Conservation (phyloP, 37 sponge, comb jelly and placozoan species). For the Crambe crambe region DNA sequence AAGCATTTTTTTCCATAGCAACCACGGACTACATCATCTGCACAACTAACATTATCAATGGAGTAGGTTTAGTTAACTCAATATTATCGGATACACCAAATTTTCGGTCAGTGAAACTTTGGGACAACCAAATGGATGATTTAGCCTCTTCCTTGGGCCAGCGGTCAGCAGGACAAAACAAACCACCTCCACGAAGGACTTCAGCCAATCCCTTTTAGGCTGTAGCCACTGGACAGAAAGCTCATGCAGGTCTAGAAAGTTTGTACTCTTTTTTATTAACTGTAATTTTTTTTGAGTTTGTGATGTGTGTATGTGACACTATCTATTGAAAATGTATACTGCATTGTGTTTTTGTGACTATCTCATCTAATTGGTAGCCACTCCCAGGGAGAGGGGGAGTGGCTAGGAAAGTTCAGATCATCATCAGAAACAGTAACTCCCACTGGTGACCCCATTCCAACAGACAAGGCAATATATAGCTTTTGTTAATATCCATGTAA, state of each 20-base stretch:
- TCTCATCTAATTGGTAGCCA: too few relatives aligned
- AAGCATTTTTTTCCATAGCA: conserved; percentile 5
- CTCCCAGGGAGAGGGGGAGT: too few relatives aligned
- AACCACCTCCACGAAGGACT: background rate
- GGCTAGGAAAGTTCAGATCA: too few relatives aligned
- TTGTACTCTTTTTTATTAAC: too few relatives aligned
- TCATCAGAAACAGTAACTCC: too few relatives aligned
- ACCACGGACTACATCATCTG: conserved; percentile 77
- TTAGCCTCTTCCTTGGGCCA: background rate
- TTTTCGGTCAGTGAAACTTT: conserved; percentile 25
- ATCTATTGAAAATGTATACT: background rate
- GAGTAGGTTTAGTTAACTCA: conserved; percentile 64
- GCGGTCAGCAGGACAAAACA: background rate
- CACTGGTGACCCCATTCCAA: too few relatives aligned
- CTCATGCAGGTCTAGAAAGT: too few relatives aligned
- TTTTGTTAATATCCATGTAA: too few relatives aligned
- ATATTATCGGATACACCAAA: conserved; percentile 52
- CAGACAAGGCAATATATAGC: too few relatives aligned
- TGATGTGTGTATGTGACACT: background rate
- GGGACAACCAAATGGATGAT: conserved; percentile 53
- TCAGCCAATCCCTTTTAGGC: background rate
- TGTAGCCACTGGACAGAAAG: background rate
- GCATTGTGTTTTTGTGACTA: too few relatives aligned
- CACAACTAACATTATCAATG: conserved; percentile 82
- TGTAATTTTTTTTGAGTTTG: background rate